Conservation (phyloP, 2,113 vertebrate species). For the Sander lucioperca region DNA sequence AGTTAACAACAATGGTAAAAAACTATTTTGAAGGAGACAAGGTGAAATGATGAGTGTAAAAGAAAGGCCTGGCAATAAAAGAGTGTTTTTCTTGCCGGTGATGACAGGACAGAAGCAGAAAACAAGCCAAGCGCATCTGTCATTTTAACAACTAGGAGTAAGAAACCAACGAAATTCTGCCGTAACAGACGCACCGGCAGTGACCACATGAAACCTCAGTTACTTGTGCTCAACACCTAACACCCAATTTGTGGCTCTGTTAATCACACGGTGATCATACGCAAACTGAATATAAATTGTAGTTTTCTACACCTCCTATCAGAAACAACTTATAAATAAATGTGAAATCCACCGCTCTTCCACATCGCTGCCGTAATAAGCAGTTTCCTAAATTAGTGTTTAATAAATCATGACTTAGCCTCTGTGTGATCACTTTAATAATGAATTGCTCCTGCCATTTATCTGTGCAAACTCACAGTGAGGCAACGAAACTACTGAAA, state of each 20-base stretch:
- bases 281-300: background rate
- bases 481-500: conserved; percentile 6
- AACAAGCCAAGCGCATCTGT: conserved; percentile 37
- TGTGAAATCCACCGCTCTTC: conserved; percentile 21
- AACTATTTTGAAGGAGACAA: background rate
- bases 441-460: conserved; percentile 34
- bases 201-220: conserved; percentile 19
- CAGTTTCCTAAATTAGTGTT: conserved; percentile 24
- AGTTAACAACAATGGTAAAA: background rate
- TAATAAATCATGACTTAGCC: conserved; percentile 43
- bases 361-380: background rate
- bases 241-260: background rate
- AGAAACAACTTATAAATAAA: conserved; percentile 17
- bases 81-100: conserved; percentile 5
- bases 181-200: conserved; percentile 24
- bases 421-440: conserved; percentile 19
- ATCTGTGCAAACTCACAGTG: background rate
- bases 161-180: conserved; percentile 22
- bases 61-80: background rate
- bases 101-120: conserved; percentile 13
- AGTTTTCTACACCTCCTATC: background rate
- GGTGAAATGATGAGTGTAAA: background rate
- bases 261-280: background rate
- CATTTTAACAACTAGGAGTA: conserved; percentile 50
- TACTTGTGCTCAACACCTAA: background rate